phyloP scores from a whole-genome alignment of 2,888 invertebrate genomes.

The Agonum fuliginosum region DNA sequence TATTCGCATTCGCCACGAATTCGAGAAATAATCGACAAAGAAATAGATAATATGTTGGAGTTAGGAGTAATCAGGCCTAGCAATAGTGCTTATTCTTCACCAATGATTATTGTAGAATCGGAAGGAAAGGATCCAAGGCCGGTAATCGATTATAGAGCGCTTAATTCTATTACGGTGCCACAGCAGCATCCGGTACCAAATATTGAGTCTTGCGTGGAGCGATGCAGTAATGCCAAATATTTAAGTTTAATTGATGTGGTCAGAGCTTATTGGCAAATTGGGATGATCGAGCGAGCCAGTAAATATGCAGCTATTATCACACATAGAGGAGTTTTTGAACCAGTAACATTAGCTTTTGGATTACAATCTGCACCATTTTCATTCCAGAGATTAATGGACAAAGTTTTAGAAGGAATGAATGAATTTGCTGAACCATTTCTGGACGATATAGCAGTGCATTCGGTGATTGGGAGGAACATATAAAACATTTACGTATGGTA shows the following conservation, averaged over 20 bases:
- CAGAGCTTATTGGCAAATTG: slow-evolving; percentile 32
- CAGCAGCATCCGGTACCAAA: slow-evolving; percentile 43
- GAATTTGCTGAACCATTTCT: slow-evolving; percentile 21
- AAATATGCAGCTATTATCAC: slow-evolving; percentile 15
- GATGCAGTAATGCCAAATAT: slow-evolving; percentile 13
- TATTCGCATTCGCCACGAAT: slow-evolving; percentile 35
- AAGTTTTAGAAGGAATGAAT: neutral
- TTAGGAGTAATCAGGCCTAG: slow-evolving; percentile 35
- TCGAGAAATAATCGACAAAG: slow-evolving; percentile 10
- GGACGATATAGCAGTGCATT: slow-evolving; percentile 29
- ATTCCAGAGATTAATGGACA: neutral
- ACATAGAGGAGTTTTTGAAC: slow-evolving; percentile 7
- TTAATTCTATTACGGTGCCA: slow-evolving; percentile 20
- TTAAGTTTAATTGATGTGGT: slow-evolving; percentile 25
- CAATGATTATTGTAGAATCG: slow-evolving; percentile 35
- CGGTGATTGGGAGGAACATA: slow-evolving; percentile 18
- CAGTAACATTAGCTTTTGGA: slow-evolving; percentile 13
- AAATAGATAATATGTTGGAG: slow-evolving; percentile 39
- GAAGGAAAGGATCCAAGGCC: slow-evolving; percentile 6
- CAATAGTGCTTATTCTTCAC: slow-evolving; percentile 22
- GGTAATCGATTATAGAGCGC: slow-evolving; percentile 5
- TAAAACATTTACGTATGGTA: slow-evolving; percentile 7
- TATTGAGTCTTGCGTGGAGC: slow-evolving; percentile 8
- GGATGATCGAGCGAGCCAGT: slow-evolving; percentile 17
- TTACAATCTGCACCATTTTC: slow-evolving; percentile 5